phyloP scores from a whole-genome alignment of 1,140 invertebrate species.

The Magallana ariakensis region DNA sequence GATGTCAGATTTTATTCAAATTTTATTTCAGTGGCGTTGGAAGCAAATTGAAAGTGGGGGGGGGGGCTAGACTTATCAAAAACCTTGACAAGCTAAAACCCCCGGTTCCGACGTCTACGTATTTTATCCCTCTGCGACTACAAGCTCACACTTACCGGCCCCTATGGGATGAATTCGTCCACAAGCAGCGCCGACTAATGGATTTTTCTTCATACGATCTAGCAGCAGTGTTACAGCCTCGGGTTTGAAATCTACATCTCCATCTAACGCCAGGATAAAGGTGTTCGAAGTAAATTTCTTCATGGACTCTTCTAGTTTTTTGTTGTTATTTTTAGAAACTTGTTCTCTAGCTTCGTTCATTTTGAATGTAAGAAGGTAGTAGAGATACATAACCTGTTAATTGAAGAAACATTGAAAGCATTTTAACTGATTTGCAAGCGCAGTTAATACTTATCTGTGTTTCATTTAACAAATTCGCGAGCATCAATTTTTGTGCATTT shows the following conservation, averaged over 20 bases:
- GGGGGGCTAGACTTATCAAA: too few relatives aligned
- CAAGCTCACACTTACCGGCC: slow-evolving; percentile 59
- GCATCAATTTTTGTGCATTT: too few relatives aligned
- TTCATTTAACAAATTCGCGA: too few relatives aligned
- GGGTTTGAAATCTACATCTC: slow-evolving; percentile 83
- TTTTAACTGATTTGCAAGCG: too few relatives aligned
- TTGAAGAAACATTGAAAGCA: not conserved
- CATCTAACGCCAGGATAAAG: slow-evolving; percentile 83
- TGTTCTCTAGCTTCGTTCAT: slow-evolving; percentile 61
- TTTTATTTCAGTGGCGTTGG: too few relatives aligned
- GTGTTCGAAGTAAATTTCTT: slow-evolving; percentile 68
- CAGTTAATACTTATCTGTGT: too few relatives aligned
- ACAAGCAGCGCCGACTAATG: slow-evolving; percentile 82
- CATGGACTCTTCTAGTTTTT: not conserved
- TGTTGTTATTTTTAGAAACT: not conserved
- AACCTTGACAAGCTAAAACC: too few relatives aligned
- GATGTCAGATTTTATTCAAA: not conserved
- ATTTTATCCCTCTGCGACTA: too few relatives aligned
- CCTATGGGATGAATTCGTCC: slow-evolving; percentile 83
- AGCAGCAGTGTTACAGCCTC: slow-evolving; percentile 81
- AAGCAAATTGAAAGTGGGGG: too few relatives aligned
- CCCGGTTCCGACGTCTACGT: too few relatives aligned
- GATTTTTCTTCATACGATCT: slow-evolving; percentile 83
- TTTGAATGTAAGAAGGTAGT: slow-evolving; percentile 83
- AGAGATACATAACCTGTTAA: slow-evolving; percentile 84